phyloP scores from a whole-genome alignment of 2,113 vertebrate genomes.

The Alligator mississippiensis region DNA sequence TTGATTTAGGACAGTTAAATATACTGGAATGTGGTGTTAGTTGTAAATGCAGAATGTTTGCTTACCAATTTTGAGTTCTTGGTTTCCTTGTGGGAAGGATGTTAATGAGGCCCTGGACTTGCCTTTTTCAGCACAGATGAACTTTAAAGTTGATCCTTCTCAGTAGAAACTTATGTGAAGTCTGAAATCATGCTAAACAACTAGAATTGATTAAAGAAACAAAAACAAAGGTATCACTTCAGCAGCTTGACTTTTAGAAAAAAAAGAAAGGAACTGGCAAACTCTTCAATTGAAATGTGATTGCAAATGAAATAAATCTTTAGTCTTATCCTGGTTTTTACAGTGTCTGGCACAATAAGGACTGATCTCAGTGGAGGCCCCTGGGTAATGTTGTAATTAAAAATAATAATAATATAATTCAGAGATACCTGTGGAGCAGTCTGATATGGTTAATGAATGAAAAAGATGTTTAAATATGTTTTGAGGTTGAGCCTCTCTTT shows the following conservation, averaged over 20 bases:
- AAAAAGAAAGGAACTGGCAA: neutral
- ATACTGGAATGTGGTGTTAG: neutral
- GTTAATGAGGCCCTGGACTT: neutral
- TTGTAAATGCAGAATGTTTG: neutral
- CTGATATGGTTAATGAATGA: slow-evolving; percentile 40
- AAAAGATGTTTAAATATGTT: slow-evolving; percentile 56
- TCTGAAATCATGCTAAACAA: neutral
- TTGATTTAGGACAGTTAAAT: neutral
- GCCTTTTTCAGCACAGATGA: neutral
- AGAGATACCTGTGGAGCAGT: slow-evolving; percentile 37
- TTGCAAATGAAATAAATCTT: neutral
- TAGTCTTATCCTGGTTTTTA: neutral
- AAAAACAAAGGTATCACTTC: neutral
- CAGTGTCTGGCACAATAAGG: neutral
- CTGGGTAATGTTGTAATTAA: slow-evolving; percentile 24
- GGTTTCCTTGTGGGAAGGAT: neutral
- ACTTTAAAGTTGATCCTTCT: neutral
- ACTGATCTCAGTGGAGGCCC: neutral
- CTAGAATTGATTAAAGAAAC: neutral
- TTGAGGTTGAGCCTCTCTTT: slow-evolving; percentile 9
- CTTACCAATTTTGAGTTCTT: neutral
- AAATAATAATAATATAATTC: slow-evolving; percentile 15
- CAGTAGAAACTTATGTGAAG: neutral
- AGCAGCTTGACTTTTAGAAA: neutral
- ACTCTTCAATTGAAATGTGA: neutral